phyloP scores from a whole-genome alignment of 1,140 invertebrate species.

The Drosophila neocordata region DNA sequence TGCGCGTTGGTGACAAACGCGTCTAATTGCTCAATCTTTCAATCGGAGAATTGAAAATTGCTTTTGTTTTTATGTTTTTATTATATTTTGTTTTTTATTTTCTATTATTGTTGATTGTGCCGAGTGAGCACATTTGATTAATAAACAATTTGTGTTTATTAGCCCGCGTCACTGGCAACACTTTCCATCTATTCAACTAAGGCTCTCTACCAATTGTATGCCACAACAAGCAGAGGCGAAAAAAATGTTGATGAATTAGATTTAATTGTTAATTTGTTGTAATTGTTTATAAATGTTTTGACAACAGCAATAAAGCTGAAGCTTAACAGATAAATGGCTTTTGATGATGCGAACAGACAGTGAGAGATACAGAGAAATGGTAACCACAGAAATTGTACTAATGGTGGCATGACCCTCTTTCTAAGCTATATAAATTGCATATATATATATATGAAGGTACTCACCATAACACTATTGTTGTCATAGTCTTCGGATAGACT shows the following conservation, averaged over 20 bases:
- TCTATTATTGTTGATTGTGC: conserved; percentile 37
- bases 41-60: conserved; percentile 50
- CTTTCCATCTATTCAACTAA: conserved; percentile 42
- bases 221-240: background rate
- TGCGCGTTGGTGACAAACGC: conserved; percentile 43
- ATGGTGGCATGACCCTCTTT: conserved; percentile 20
- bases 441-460: conserved; percentile 52
- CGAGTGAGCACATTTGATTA: conserved; percentile 61
- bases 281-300: conserved; percentile 62
- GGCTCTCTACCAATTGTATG: conserved; percentile 29
- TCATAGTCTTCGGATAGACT: conserved; percentile 89
- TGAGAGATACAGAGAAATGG: conserved; percentile 33
- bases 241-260: conserved; percentile 50
- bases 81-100: conserved; percentile 36
- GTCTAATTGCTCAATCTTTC: conserved; percentile 63
- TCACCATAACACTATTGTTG: conserved; percentile 87
- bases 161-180: conserved; percentile 64
- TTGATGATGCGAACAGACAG: conserved; percentile 24
- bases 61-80: conserved; percentile 11
- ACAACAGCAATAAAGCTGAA: conserved; percentile 24
- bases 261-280: conserved; percentile 67
- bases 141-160: conserved; percentile 75
- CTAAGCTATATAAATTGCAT: background rate
- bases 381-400: conserved; percentile 36
- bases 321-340: conserved; percentile 16